Evolutionary conservation across 37 sponge, comb jelly and placozoan species (phyloP).

Genomic region (Chondrosia reniformis): DNA sequence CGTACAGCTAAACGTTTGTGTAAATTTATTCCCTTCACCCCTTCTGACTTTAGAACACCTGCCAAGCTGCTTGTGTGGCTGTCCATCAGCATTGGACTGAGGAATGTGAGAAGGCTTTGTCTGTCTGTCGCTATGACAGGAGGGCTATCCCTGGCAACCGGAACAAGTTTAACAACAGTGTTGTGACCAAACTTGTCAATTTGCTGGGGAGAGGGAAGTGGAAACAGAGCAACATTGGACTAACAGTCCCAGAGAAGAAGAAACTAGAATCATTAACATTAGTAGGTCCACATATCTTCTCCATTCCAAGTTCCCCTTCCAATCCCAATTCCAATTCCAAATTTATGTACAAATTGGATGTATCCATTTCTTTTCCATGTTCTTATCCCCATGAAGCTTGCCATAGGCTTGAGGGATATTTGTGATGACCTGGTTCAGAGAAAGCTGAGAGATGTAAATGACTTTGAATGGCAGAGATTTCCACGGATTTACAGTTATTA

Average conservation of each 20-base stretch:
- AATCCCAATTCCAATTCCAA: too few species aligned
- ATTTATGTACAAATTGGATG: too few species aligned
- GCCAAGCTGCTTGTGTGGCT: conserved; percentile 69
- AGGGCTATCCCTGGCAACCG: conserved; percentile 52
- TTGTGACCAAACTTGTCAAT: conserved; percentile 37
- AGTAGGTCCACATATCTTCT: conserved; percentile 15
- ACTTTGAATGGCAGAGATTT: conserved; percentile 88
- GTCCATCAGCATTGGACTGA: conserved; percentile 77
- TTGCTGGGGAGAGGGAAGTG: conserved; percentile 46
- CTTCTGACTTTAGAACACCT: conserved; percentile 14
- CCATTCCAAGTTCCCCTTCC: too few species aligned
- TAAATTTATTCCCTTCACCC: not conserved
- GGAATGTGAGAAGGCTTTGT: conserved; percentile 67
- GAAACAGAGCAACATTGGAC: conserved; percentile 28
- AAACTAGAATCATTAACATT: conserved; percentile 49
- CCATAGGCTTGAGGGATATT: conserved; percentile 75
- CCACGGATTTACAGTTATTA: conserved; percentile 43
- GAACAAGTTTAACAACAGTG: conserved; percentile 37
- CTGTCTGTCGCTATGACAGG: conserved; percentile 57
- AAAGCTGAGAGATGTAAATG: conserved; percentile 62
- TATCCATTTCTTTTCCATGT: not conserved
- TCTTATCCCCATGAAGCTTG: conserved; percentile 26
- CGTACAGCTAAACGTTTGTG: not conserved
- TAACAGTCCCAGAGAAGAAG: conserved; percentile 20
- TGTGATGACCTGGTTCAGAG: conserved; percentile 68